Base-by-base conservation (phyloP, 2,888 invertebrate genomes). In the Ligdia adustata region DNA sequence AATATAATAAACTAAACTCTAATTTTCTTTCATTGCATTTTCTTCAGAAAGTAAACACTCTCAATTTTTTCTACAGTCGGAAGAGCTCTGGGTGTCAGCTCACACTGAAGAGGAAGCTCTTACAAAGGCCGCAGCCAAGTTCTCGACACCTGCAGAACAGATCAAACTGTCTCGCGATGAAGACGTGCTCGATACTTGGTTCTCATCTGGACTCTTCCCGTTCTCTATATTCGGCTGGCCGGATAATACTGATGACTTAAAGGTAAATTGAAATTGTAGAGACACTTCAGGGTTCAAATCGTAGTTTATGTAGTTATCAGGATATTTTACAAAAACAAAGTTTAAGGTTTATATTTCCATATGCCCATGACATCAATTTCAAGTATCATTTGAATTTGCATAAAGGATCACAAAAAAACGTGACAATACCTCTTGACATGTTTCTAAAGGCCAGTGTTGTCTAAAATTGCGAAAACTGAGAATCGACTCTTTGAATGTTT, bases 161-260 rank as follows among this genome's bases (percentile, higher is more conserved):
- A 84, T 93, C 26, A 83, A 91, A 59, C 82, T 96, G 5, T 77
- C 88, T 35, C 94, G 96, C 78, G 99, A 99, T 76, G 96, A 97
- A 28, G 99, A 99, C 87, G 99, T 99, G 0, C 86, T 99, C 52
- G 99, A 99, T 77, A 99, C 99, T 0, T 99, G 99, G 99, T 99
- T 99, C 90, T 99, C 99, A 0, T 97, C 99, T 0, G 99, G 95
- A 0, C 91, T 99, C 27, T 98, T 99, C 79, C 98, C 99, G 0
- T 99, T 99, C 87, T 96, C 99, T 0, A 94, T 97, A 26, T 97
- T 99, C 75, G 99, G 98, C 5, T 99, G 99, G 99, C 99, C 99
- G 0, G 95, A 98, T 50, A 76, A 95, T 50, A 94, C 92, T 4
- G 90, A 90, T 0, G 93, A 93, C 53, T 67, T 98, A 56, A 79